Conservation (phyloP, 92 coral and sea anemone genomes). For the Porites rus region DNA sequence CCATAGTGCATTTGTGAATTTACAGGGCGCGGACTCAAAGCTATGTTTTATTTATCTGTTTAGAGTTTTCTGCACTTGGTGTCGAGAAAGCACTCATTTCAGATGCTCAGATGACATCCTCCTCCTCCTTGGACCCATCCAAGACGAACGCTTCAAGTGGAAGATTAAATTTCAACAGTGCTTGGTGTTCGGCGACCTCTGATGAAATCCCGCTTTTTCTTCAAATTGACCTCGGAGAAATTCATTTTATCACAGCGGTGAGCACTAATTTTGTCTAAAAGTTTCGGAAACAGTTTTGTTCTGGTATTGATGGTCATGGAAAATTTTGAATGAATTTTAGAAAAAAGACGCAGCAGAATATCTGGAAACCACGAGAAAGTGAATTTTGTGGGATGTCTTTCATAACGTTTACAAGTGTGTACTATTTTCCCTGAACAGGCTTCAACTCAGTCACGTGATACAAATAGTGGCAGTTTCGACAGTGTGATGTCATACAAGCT, state of each 20-base stretch:
- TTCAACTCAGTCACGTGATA: conserved; percentile 16
- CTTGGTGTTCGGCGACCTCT: conserved; percentile 30
- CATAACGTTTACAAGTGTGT: neutral
- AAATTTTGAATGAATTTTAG: no score
- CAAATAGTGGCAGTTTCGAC: conserved; percentile 3
- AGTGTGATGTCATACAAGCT: conserved; percentile 27
- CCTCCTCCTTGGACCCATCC: conserved; percentile 1
- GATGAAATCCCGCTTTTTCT: conserved; percentile 1
- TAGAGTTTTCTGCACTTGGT: conserved; percentile 20
- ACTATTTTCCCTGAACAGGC: neutral
- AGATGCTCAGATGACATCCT: conserved; percentile 28
- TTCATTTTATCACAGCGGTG: conserved; percentile 17
- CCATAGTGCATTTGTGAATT: no score
- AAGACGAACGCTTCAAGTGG: conserved; percentile 13
- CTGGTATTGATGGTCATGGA: neutral
- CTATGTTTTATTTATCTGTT: neutral
- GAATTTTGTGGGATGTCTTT: no score
- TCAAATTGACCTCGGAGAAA: conserved; percentile 19
- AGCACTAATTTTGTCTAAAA: neutral
- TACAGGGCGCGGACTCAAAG: neutral
- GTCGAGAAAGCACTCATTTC: conserved; percentile 5
- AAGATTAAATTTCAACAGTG: conserved; percentile 13
- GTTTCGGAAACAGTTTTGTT: neutral
- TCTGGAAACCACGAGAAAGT: no score
- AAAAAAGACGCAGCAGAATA: no score